Percentiles rank a stretch among this genome's conserved stretches.
phyloP scores from a whole-genome alignment of 2,797 vertebrate species.

The Hybognathus amarus region DNA sequence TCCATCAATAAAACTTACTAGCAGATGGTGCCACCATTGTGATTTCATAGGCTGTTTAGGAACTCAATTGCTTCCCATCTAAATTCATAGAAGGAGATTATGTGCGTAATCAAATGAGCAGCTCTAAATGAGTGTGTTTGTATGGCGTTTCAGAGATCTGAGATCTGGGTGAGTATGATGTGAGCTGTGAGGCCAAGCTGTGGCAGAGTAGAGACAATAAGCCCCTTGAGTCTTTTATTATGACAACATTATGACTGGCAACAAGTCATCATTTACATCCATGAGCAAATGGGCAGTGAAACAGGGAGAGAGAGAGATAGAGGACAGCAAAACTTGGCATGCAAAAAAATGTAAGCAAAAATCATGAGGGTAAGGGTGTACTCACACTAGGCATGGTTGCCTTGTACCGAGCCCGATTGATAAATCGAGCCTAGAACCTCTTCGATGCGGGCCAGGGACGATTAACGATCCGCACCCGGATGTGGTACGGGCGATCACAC shows the following conservation, averaged over 20 bases:
- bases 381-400: no score
- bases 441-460: no score
- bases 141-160: constrained; percentile 4
- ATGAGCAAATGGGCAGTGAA: constrained; percentile 16
- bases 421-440: no score
- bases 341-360: constrained; percentile 59
- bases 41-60: constrained; percentile 51
- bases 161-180: constrained; percentile 12
- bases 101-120: constrained; percentile 50
- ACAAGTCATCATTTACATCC: constrained; percentile 46
- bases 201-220: constrained; percentile 14
- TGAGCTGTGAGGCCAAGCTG: constrained; percentile 6
- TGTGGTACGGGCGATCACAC: no score
- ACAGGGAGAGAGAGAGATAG: background rate
- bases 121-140: constrained; percentile 41
- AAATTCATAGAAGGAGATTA: constrained; percentile 54
- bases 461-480: no score
- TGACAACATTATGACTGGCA: constrained; percentile 39
- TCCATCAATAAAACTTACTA: constrained; percentile 48
- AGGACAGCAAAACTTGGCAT: constrained; percentile 53
- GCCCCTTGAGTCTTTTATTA: constrained; percentile 41
- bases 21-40: constrained; percentile 48
- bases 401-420: no score
- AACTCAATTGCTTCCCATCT: constrained; percentile 45
- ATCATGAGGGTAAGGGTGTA: constrained; percentile 43